phyloP scores from a whole-genome alignment of 37 sponge, comb jelly and placozoan species.

The Haliclona indistincta region DNA sequence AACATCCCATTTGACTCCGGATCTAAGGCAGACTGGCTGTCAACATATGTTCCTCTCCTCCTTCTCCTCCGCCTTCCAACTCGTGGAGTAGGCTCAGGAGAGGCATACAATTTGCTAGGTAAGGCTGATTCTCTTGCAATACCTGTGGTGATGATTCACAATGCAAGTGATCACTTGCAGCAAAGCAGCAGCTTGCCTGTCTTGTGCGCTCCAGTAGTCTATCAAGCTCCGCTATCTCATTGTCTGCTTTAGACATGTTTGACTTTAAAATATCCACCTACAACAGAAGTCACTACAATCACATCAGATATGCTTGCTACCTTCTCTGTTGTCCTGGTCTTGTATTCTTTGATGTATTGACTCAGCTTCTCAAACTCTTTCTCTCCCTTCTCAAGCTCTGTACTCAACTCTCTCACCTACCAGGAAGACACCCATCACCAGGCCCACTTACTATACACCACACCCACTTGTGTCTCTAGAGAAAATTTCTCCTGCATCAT shows the following conservation, averaged over 20 bases:
- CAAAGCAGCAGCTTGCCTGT: slow-evolving; percentile 6
- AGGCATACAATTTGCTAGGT: slow-evolving; percentile 3
- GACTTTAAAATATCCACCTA: slow-evolving; percentile 55
- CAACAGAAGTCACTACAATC: not conserved
- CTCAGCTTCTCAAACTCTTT: slow-evolving; percentile 27
- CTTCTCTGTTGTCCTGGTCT: slow-evolving; percentile 32
- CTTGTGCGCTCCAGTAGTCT: slow-evolving; percentile 42
- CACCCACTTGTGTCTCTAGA: slow-evolving; percentile 13
- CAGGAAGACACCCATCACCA: not conserved
- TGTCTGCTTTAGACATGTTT: slow-evolving; percentile 55
- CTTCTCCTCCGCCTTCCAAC: slow-evolving; percentile 6
- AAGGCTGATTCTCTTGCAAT: slow-evolving; percentile 3
- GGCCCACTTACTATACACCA: not conserved
- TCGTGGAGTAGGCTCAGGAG: slow-evolving; percentile 15
- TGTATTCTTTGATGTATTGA: slow-evolving; percentile 28
- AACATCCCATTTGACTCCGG: too few species aligned
- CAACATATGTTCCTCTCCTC: too few species aligned
- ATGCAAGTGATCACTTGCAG: not conserved
- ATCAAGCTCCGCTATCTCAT: slow-evolving; percentile 56
- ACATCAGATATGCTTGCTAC: not conserved
- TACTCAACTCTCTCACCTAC: slow-evolving; percentile 7
- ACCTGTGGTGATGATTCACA: slow-evolving; percentile 12
- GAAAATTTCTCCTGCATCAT: slow-evolving; percentile 26
- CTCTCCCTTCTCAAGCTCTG: slow-evolving; percentile 2
- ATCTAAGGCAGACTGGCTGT: too few species aligned